Evolutionary conservation across 2,797 vertebrate species (phyloP).

Genomic region (Tiaroga cobitis): DNA sequence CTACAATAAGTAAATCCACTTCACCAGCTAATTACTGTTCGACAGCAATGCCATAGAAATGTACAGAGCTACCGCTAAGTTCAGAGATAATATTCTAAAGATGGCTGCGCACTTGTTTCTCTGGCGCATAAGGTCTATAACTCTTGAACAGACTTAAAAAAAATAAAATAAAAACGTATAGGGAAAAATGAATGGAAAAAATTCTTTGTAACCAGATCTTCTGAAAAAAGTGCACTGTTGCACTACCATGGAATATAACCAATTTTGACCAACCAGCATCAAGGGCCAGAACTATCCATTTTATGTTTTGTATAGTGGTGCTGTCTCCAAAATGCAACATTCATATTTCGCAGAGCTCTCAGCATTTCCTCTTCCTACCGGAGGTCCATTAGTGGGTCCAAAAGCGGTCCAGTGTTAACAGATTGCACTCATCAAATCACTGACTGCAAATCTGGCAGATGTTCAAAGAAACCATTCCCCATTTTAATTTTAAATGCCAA

Average conservation of each 20-base stretch:
- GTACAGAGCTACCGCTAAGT: too few species aligned
- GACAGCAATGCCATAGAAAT: too few species aligned
- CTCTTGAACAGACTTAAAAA: too few species aligned
- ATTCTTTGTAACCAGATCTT: background rate
- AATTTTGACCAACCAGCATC: background rate
- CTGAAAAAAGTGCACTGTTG: background rate
- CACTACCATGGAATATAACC: background rate
- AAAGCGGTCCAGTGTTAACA: slow-evolving; percentile 35
- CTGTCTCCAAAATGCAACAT: slow-evolving; percentile 12
- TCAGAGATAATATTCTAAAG: too few species aligned
- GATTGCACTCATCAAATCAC: slow-evolving; percentile 44
- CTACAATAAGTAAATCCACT: too few species aligned
- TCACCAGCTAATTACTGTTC: too few species aligned
- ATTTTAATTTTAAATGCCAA: slow-evolving; percentile 34
- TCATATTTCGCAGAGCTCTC: background rate
- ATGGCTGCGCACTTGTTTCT: too few species aligned
- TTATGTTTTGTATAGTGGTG: background rate
- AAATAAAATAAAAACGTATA: too few species aligned
- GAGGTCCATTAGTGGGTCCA: slow-evolving; percentile 19
- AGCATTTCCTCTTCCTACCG: slow-evolving; percentile 1
- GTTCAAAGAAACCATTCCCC: slow-evolving; percentile 19
- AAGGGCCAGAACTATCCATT: background rate
- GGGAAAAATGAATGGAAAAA: too few species aligned
- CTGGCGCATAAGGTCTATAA: background rate
- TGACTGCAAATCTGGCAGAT: slow-evolving; percentile 50